Base-by-base conservation (phyloP, 2,797 vertebrate genomes). In the Uromys caudimaculatus region DNA sequence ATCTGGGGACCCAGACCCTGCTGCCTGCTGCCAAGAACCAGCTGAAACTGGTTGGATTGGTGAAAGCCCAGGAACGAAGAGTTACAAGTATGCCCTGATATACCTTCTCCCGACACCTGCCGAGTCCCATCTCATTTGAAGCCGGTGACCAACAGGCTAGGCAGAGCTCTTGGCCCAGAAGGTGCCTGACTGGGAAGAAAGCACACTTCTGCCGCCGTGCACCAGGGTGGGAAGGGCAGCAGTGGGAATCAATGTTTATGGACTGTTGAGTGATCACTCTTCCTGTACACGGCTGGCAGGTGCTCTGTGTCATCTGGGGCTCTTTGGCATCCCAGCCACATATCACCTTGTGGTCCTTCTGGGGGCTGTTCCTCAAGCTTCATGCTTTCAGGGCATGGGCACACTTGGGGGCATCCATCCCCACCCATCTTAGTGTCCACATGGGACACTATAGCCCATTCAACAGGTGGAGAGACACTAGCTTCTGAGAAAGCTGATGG, bases 31-130 rank as follows among this genome's bases (percentile, higher is more conserved):
- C 56, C 60, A 19, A 64, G 35, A 19, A 24, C 19, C 81, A 67
- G 69, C 29, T 8, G 87, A 47, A 47, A 56, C 41, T 47, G 11
- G 38, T 44, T 0, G 8, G 58, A 50, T 58, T 12, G 69, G 60
- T 17, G 2, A 1, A 3, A 81, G 50, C 58, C 54, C 17, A 54
- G 10, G 62, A 5, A 17, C 0, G 0, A n/a, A 0, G 58, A 71
- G 44, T 50, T 41, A 4, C 67, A 32, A 0, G 17, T 2, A 13
- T 79, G 62, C 35, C 56, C 35, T 7, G 3, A 41, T 32, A 4
- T 23, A 44, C 77, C 47, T 52, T 41, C 56, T 64, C 38, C 11
- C 27, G 0, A 3, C 6, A 79, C 50, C 64, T 8, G 11, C 6
- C 5, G 11, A 19, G 24, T 35, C 32, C 24, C 29, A 12, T 60